These are phyloP conservation scores for Halcyon badia DNA, from an alignment of 2,797 vertebrate genomes.

Conservation along the genomic window DNA sequence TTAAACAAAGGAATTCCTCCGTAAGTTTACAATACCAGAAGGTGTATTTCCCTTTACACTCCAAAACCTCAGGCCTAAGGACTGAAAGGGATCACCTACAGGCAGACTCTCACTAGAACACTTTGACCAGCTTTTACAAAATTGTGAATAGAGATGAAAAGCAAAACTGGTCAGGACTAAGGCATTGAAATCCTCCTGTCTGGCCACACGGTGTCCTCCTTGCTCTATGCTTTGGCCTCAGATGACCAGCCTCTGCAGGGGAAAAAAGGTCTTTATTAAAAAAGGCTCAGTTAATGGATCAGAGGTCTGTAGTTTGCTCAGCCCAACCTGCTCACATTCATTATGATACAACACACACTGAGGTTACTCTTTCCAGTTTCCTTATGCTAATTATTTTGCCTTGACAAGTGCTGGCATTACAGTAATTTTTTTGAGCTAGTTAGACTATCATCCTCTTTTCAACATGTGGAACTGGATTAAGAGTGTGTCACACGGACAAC, in stretches of 20 bases:
- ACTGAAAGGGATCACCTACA: not conserved
- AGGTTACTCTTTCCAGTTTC: not conserved
- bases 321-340: not conserved
- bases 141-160: not conserved
- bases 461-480: not conserved
- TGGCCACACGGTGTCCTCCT: conserved; percentile 73
- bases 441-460: not conserved
- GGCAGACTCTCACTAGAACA: not conserved
- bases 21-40: accelerated
- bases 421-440: conserved; percentile 12
- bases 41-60: not conserved
- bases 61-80: accelerated
- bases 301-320: conserved; percentile 12
- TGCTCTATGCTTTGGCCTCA: conserved; percentile 9
- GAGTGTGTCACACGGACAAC: not conserved
- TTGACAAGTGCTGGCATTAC: not conserved
- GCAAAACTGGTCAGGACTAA: not conserved
- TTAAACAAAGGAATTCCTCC: not conserved
- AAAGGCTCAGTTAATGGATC: not conserved
- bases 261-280: conserved; percentile 3
- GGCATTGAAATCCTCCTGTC: conserved; percentile 1
- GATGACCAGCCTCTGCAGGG: not conserved
- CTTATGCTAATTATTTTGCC: conserved; percentile 24
- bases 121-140: not conserved
- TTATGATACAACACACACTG: not conserved